Evolutionary conservation across 2,113 vertebrate species (phyloP).

Genomic region (Neogobius melanostomus): DNA sequence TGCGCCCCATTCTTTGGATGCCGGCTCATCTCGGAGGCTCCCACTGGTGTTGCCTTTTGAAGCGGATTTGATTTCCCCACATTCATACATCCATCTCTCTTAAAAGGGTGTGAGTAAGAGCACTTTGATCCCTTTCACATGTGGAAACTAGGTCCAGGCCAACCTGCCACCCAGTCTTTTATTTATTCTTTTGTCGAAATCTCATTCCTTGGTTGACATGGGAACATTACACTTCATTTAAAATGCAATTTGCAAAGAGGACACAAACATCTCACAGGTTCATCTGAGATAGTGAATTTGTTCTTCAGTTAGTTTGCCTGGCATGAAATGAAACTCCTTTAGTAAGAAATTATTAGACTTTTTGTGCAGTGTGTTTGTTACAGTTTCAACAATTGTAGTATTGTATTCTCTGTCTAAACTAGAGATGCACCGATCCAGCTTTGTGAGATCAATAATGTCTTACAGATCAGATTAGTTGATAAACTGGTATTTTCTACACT

Average conservation of each 20-base stretch:
- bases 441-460: no score
- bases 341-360: no score
- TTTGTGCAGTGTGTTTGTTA: no score
- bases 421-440: no score
- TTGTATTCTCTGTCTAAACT: no score
- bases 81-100: conserved; percentile 58
- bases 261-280: no score
- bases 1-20: conserved; percentile 45
- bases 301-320: no score
- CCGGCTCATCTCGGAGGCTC: conserved; percentile 46
- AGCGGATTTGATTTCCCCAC: conserved; percentile 59
- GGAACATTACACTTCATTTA: conserved; percentile 46
- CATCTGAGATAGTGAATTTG: no score
- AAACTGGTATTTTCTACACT: no score
- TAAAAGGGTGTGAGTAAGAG: conserved; percentile 55
- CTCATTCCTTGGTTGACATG: conserved; percentile 47
- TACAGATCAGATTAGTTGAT: no score
- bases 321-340: no score
- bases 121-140: conserved; percentile 62
- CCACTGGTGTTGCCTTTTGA: conserved; percentile 59
- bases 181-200: conserved; percentile 33
- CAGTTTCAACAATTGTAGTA: no score
- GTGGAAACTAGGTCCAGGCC: conserved; percentile 49
- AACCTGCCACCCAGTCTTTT: conserved; percentile 48
- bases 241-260: background rate